Evolutionary conservation across 2,113 vertebrate genomes (phyloP), one percentile per base, ranked within the genome.

Genomic region (Puma concolor): DNA sequence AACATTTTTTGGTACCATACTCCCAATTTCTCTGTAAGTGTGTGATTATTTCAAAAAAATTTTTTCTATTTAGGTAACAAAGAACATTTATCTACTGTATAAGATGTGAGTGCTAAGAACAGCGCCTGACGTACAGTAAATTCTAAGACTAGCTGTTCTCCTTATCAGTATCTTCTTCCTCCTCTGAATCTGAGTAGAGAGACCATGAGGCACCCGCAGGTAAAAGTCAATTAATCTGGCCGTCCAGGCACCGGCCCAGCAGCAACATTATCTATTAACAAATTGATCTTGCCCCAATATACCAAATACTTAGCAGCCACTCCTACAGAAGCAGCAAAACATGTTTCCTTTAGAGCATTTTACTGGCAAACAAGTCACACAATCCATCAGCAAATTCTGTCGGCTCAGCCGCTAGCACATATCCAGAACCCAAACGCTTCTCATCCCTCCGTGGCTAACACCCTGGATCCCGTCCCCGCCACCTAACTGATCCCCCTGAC

Each of bases 231-330:
- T 89, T 67, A 57, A 85, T 79, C 92, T 63, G 52, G 48, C 67
- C 92, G 38, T 71, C 92, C 21, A 67, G 86, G 66, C 52, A 80
- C 69, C 38, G 83, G 60, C 69, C 94, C 94, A 57, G 79, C 7
- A 15, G 67, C 60, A 33, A 83, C 74, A 44, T 48, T 64, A 15
- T 82, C 74, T 83, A 54, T 64, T 54, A 27, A 84, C 41, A 48
- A 72, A 67, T 11, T 23, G 74, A 90, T 87, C 74, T 91, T 88
- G 54, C 38, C 92, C 38, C 79, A 8, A 19, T 85, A 44, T 54
- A 80, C 69, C 96, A 95, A 85, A 86, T 66, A 82, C 67, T 88
- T 50, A 81, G 86, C 76, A 54, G 69, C 71, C 66, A 41, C 74
- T 82, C 72, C 87, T 69, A 80, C 57, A 29, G 36, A 72, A 33